A percentile compares a stretch with the other conserved stretches of the same genome.
phyloP scores from a whole-genome alignment of 2,888 invertebrate genomes.

The Malthinus seriepunctatus region DNA sequence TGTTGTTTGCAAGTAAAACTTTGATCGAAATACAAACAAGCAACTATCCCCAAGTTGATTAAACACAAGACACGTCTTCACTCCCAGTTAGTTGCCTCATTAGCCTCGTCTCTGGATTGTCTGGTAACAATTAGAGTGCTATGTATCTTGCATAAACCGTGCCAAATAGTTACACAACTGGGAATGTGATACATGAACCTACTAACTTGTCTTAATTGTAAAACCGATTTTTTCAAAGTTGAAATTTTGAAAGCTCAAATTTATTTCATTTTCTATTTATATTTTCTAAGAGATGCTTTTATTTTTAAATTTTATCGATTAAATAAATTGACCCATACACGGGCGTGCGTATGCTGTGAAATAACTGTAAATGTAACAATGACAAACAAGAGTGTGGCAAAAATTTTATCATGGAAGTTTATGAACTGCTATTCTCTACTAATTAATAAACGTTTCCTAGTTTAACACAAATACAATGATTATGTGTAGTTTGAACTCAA shows the following conservation, averaged over 20 bases:
- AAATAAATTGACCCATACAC: no score
- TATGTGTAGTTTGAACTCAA: conserved; percentile 9
- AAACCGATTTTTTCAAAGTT: conserved; percentile 1
- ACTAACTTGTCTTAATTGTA: background rate
- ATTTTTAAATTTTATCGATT: background rate
- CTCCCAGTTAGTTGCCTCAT: conserved; percentile 35
- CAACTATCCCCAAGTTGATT: conserved; percentile 34
- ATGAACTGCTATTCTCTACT: conserved; percentile 18
- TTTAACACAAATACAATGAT: conserved; percentile 15
- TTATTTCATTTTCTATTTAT: background rate
- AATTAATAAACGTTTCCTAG: conserved; percentile 24
- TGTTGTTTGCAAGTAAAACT: conserved; percentile 42
- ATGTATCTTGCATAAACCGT: conserved; percentile 30
- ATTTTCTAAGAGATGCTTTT: background rate
- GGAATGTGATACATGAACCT: conserved; percentile 15
- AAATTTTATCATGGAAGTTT: conserved; percentile 16
- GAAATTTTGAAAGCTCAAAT: conserved; percentile 3
- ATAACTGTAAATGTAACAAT: no score
- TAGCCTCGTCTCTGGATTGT: conserved; percentile 31
- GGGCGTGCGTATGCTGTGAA: no score
- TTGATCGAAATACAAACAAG: conserved; percentile 41
- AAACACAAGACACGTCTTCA: conserved; percentile 37
- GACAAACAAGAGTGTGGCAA: no score
- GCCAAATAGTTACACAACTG: conserved; percentile 26
- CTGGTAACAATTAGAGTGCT: conserved; percentile 31